Conservation (phyloP, 2,113 vertebrate species). For the Rhea pennata region DNA sequence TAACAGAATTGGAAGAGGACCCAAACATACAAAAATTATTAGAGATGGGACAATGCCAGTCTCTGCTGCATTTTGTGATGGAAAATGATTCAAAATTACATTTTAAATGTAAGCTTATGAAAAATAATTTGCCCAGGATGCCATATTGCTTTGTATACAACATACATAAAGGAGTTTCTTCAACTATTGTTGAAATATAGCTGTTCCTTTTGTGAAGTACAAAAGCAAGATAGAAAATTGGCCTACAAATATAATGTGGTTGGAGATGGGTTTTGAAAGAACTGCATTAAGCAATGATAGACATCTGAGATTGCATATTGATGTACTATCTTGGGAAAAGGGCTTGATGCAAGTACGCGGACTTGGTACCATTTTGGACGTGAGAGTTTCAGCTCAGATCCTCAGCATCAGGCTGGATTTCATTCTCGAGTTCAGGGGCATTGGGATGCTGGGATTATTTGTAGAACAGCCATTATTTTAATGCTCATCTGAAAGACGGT, state of each 20-base stretch:
- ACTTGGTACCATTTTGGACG: not conserved
- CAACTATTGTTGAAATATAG: fast-evolving
- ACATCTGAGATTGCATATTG: not conserved
- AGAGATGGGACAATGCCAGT: too few relatives aligned
- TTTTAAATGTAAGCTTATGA: not conserved
- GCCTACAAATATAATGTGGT: fast-evolving
- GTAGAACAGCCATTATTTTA: not conserved
- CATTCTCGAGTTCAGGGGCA: not conserved
- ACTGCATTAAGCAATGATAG: not conserved
- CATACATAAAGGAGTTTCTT: not conserved
- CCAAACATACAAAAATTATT: too few relatives aligned
- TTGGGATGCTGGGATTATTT: not conserved
- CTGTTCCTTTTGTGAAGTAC: not conserved
- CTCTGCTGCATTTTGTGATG: too few relatives aligned
- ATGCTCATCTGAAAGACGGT: not conserved
- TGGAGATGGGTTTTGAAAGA: not conserved
- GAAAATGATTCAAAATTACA: not conserved
- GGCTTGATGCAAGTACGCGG: not conserved
- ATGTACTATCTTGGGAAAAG: not conserved
- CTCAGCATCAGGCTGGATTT: not conserved
- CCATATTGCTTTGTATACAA: not conserved
- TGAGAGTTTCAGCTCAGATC: not conserved
- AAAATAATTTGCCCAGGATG: not conserved
- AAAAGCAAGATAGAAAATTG: not conserved
- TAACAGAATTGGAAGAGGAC: too few relatives aligned